Conservation (phyloP, 2,113 vertebrate genomes). For the Mola mola region DNA sequence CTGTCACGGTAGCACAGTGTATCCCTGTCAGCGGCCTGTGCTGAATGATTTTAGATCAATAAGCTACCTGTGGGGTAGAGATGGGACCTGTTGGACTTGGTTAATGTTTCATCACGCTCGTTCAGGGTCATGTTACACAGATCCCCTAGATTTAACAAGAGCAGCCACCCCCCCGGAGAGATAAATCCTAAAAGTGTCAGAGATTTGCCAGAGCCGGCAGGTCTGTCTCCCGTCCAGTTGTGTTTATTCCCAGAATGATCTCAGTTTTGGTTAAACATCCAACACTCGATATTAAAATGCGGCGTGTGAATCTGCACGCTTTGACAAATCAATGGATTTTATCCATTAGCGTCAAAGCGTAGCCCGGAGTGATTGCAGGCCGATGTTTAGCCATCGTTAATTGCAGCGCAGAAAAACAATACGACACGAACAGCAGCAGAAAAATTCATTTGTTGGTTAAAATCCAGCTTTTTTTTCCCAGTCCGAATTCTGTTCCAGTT, state of each 20-base stretch:
- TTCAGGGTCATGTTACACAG: conserved; percentile 73
- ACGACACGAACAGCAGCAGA: not conserved
- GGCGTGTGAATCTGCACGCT: too few species aligned
- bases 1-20: too few species aligned
- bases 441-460: not conserved
- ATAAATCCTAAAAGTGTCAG: conserved; percentile 54
- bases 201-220: conserved; percentile 45
- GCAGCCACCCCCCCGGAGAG: conserved; percentile 13
- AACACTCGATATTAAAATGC: too few species aligned
- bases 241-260: not conserved
- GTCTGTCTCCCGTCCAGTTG: not conserved
- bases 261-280: too few species aligned
- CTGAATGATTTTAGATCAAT: too few species aligned
- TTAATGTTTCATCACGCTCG: conserved; percentile 80
- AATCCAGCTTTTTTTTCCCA: not conserved
- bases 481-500: not conserved
- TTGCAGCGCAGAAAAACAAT: not conserved
- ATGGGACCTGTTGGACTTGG: conserved; percentile 30
- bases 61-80: conserved; percentile 17
- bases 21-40: too few species aligned
- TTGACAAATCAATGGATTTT: too few species aligned
- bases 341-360: too few species aligned
- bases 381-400: too few species aligned
- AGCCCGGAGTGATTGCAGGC: too few species aligned
- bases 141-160: conserved; percentile 48